Conservation (phyloP, 1,140 invertebrate genomes). For the Pristionchus pacificus region DNA sequence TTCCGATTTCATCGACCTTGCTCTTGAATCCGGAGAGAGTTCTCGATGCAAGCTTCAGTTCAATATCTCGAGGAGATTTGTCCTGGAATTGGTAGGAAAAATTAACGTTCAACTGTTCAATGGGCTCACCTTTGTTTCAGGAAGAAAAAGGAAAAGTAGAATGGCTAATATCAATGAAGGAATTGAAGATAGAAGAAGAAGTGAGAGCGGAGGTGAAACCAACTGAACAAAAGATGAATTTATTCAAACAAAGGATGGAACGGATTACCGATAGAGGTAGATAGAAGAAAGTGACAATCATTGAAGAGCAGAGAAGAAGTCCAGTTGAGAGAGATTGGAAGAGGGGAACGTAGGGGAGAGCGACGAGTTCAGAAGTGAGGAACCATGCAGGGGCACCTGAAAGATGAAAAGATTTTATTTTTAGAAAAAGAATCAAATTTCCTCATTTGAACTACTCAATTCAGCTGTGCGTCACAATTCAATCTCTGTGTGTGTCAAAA, state of each 20-base stretch:
- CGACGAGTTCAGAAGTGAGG: constrained; percentile 36
- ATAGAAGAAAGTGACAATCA: constrained; percentile 34
- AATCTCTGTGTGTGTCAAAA: no score
- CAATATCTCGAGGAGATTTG: no score
- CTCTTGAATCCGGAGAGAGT: no score
- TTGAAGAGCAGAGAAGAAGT: constrained; percentile 30
- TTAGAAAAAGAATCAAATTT: no score
- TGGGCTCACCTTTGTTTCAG: constrained; percentile 32
- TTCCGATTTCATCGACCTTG: no score
- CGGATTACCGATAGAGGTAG: constrained; percentile 8
- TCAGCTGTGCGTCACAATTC: no score
- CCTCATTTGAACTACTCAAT: no score
- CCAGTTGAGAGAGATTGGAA: constrained; percentile 35
- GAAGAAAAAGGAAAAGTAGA: constrained; percentile 32
- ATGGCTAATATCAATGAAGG: constrained; percentile 29
- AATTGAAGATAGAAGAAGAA: constrained; percentile 28
- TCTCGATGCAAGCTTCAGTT: no score
- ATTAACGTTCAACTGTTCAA: background rate
- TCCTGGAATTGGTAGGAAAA: no score
- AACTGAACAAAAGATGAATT: constrained; percentile 2
- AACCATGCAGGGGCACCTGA: constrained; percentile 38
- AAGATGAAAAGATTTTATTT: background rate
- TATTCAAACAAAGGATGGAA: background rate
- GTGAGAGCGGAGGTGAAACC: constrained; percentile 9
- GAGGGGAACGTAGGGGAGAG: constrained; percentile 25